Evolutionary conservation across 2,797 vertebrate species (phyloP), one percentile per base, ranked within the genome.

Genomic region (Sorex maritimensis): DNA sequence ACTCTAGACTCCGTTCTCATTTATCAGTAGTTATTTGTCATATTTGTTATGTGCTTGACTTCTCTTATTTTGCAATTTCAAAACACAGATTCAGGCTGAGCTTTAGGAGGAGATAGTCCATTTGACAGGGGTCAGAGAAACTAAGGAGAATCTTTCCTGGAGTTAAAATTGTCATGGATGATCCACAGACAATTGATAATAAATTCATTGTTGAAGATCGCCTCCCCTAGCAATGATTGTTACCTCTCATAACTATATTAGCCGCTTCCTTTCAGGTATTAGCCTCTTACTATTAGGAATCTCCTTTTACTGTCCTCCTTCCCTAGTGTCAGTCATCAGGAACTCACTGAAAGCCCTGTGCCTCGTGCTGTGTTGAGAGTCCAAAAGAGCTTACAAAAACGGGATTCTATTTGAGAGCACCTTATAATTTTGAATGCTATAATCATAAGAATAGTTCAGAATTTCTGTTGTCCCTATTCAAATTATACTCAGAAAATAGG

Each of bases 11-110:
- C 28, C 92, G 4, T 86, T 84, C 93, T 94, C 78, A 86, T 78
- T 79, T 88, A 72, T 88, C 88, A 92, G 52, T 46, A 82, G 78
- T 86, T 89, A 69, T 84, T 93, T 74, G 30, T 89, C 81, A 93
- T 81, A 75, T 67, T 84, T 94, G 86, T 93, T 90, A 58, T 80
- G 7, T 58, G 79, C 38, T 94, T 46, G 49, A 52, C 61, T 88
- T 87, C 88, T 63, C 46, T 26, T 41, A 26, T 80, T 73, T 83
- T 94, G 61, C 58, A 79, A 46, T 67, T 92, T 91, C 26, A 81
- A 84, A 93, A 93, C 55, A 71, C 80, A 84, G 26, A 34, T 82
- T 61, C 1, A 90, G 61, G n/a, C 46, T 79, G 34, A 84, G 58
- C 23, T 72, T 68, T 90, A 74, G 49, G 63, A 41, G 85, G 58